Evolutionary conservation across 2,888 invertebrate species (phyloP), one percentile per base, ranked within the genome.

Genomic region (Tenthredo notha): DNA sequence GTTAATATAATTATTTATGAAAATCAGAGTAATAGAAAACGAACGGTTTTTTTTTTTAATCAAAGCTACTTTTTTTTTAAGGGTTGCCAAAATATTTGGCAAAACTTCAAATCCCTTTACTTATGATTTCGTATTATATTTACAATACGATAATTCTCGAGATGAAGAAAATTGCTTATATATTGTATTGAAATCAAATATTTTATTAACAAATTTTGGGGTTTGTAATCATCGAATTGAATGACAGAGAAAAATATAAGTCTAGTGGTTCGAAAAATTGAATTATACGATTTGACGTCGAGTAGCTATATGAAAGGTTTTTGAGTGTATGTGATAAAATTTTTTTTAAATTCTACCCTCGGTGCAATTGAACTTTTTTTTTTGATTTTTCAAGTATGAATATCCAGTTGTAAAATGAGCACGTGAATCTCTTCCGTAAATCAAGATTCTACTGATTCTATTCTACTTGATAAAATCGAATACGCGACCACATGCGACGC

Each of bases 401-500:
- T n/a, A n/a, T 54, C 7, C n/a, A 54, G 12, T 37, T 18, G 33
- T 37, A n/a, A 33, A 70, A n/a, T 33, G 12, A 70, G 25, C 18
- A 33, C 70, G 70, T 33, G 70, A 21, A 21, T 72, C 25, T 12
- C n/a, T 37, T 61, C 25, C 61, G 61, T 25, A 61, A 37, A 33
- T 25, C 33, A 15, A 70, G 33, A 37, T 70, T 70, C 9, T 37
- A 25, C 7, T 15, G 21, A n/a, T 12, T n/a, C n/a, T n/a, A n/a
- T n/a, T n/a, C n/a, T 18, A 72, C n/a, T 47, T 1, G 29, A 77
- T 40, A 77, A 54, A 77, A 29, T 77, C 9, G 40, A 77, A 50
- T 9, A 25, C 50, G 25, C 87, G 87, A 87, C 90, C 88, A 87
- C 86, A 67, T 86, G 86, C 87, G 85, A 75, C 87, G 89, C 86